A percentile compares a stretch with the other conserved stretches of the same genome.
phyloP scores from a whole-genome alignment of 1,140 invertebrate genomes.

The Drosophila persimilis region DNA sequence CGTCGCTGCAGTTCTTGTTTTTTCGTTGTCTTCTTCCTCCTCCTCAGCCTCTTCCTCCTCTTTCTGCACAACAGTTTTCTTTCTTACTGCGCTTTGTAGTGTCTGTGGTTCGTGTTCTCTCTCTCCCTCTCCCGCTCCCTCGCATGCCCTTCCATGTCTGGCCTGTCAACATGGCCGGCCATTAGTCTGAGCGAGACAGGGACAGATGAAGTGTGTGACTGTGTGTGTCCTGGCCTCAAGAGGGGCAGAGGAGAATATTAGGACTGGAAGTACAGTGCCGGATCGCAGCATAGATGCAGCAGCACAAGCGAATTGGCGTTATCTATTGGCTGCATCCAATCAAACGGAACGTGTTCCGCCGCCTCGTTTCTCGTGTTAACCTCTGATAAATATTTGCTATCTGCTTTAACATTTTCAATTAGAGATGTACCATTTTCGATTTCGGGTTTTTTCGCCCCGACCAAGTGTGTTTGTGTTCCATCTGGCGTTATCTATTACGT shows the following conservation, averaged over 20 bases:
- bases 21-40: conserved; percentile 12
- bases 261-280: conserved; percentile 41
- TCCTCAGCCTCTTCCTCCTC: conserved; percentile 14
- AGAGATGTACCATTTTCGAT: conserved; percentile 74
- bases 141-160: not conserved
- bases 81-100: conserved; percentile 71
- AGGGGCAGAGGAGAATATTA: conserved; percentile 29
- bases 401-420: conserved; percentile 79
- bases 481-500: conserved; percentile 66
- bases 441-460: conserved; percentile 5
- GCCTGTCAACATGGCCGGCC: not conserved
- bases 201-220: conserved; percentile 18
- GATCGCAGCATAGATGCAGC: not conserved
- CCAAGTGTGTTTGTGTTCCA: no score
- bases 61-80: conserved; percentile 54
- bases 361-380: conserved; percentile 56
- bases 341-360: conserved; percentile 65
- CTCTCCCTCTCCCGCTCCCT: not conserved
- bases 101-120: conserved; percentile 56
- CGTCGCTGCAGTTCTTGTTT: conserved; percentile 47
- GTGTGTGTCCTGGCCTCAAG: conserved; percentile 34
- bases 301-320: conserved; percentile 2
- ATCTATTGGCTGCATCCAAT: conserved; percentile 45
- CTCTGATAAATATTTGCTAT: conserved; percentile 76
- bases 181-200: conserved; percentile 7